Base-by-base conservation (phyloP, 2,113 vertebrate genomes). In the Probosciger aterrimus region DNA sequence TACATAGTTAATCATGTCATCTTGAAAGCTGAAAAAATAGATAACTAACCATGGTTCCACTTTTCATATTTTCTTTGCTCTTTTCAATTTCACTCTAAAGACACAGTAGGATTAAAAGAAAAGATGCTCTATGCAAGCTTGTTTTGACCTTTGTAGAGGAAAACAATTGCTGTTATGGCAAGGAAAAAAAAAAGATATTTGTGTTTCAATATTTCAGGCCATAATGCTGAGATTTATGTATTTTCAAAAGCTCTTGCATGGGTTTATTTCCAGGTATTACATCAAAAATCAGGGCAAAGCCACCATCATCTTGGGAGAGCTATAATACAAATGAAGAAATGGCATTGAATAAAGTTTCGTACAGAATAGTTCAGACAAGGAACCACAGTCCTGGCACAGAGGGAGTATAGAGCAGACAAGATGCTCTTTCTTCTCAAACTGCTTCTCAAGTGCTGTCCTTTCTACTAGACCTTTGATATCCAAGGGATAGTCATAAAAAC, bases 1-100 rank as follows among this genome's bases (percentile, higher is more conserved):
- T 96, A 65, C 60, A 67, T 53, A 94, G 80, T 97, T 97, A 96
- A 96, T 97, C 93, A 93, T 82, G 86, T 88, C 86, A 86, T 79
- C 94, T 74, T 83, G 82, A 93, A 86, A 96, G 78, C 62, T 80
- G 80, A 79, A 90, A 92, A 93, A 92, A 53, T 53, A 92, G 78
- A 92, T 92, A 76, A 92, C 24, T 78, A 90, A 67, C 25, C 22
- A n/a, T n/a, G 24, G 24, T 4, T 80, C 9, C 4, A 81, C 47
- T 93, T 88, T 90, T 49, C 37, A 81, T 46, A 23, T 60, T 92
- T 90, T 88, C 35, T 24, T 47, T 63, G 17, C 2, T 81, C 15
- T 73, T 95, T 93, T 90, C 35, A 57, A 27, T 82, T 83, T 93
- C 37, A 19, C 12, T 63, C 17, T 57, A 70, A 74, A 91, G 53